These are phyloP conservation scores for Bacillus rossius DNA, from an alignment of 1,140 invertebrate species.

Conservation along the genomic window DNA sequence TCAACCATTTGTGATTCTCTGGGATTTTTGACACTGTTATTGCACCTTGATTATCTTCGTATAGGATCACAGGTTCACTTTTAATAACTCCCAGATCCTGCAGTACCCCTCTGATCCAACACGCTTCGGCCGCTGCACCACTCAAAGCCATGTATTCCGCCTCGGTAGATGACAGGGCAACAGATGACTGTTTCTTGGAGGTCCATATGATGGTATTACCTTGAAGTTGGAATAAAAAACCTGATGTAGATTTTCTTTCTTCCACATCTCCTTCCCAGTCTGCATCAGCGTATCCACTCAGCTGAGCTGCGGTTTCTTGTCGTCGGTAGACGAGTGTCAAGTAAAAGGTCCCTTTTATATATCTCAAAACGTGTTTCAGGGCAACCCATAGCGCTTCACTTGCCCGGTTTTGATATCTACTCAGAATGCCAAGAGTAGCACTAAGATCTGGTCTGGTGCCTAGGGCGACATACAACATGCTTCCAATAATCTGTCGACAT, in stretches of 20 bases:
- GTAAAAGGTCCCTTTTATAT: constrained; percentile 18
- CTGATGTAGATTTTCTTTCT: not conserved
- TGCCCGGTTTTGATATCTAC: constrained; percentile 25
- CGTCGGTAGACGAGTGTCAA: not conserved
- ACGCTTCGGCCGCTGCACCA: constrained; percentile 32
- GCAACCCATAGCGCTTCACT: constrained; percentile 18
- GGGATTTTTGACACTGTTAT: too few relatives aligned
- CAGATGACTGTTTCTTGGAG: constrained; percentile 36
- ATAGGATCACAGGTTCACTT: too few relatives aligned
- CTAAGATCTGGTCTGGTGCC: constrained; percentile 30
- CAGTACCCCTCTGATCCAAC: constrained; percentile 36
- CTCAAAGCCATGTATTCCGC: constrained; percentile 42
- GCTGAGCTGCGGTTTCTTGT: not conserved
- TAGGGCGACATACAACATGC: constrained; percentile 26
- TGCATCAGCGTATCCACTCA: not conserved
- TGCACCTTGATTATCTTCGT: constrained; percentile 29
- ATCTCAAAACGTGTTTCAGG: constrained; percentile 23
- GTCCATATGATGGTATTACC: constrained; percentile 35
- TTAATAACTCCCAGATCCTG: constrained; percentile 27
- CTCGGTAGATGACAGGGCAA: constrained; percentile 41
- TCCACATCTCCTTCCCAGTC: not conserved
- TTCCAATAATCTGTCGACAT: too few relatives aligned
- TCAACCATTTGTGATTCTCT: too few relatives aligned
- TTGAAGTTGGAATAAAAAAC: constrained; percentile 7
- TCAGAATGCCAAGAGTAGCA: constrained; percentile 22